Evolutionary conservation across 2,113 vertebrate genomes (phyloP), one percentile per base, ranked within the genome.

Genomic region (Furnarius figulus): DNA sequence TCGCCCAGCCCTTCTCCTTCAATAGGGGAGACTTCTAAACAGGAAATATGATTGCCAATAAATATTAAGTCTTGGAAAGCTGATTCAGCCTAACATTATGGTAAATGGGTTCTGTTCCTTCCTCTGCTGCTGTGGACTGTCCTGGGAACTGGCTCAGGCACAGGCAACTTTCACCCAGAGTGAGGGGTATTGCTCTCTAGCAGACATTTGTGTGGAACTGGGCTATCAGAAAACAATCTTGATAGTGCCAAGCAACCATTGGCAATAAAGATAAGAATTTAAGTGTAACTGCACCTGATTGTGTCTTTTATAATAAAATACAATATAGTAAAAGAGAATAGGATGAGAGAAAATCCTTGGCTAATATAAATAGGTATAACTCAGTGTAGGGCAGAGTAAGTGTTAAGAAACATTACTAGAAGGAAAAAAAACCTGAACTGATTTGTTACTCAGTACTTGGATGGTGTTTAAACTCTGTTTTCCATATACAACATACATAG

Each of bases 351-450:
- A 96, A 82, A 65, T 74, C 37, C 8, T 52, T 23, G 24, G 10
- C 35, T 84, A 42, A 33, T 24, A 5, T 49, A 55, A 77, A 22
- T 9, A 49, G 12, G 1, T 63, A 27, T 27, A 58, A 87, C 13
- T 4, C 10, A 24, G 3, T 18, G 1, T 2, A 47, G 14, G 9
- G 6, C 8, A 81, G 62, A 31, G 3, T 11, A 52, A 71, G 5
- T n/a, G 20, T 30, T 63, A 59, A 55, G 50, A 71, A 89, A 50
- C 2, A 2, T 10, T 63, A 6, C 58, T 28, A 27, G 27, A 68
- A 81, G 15, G 10, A 77, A 70, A 62, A 58, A 81, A 59, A 59
- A 6, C 5, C 6, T 74, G 25, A 75, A 70, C 8, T 80, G 8
- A 46, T 74, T 53, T 67, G 20, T 83, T 55, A 62, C 27, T 65